Percentiles rank a stretch among this genome's conserved stretches.
Conservation (phyloP, 2,797 vertebrate genomes). For the Lagodon rhomboides region DNA sequence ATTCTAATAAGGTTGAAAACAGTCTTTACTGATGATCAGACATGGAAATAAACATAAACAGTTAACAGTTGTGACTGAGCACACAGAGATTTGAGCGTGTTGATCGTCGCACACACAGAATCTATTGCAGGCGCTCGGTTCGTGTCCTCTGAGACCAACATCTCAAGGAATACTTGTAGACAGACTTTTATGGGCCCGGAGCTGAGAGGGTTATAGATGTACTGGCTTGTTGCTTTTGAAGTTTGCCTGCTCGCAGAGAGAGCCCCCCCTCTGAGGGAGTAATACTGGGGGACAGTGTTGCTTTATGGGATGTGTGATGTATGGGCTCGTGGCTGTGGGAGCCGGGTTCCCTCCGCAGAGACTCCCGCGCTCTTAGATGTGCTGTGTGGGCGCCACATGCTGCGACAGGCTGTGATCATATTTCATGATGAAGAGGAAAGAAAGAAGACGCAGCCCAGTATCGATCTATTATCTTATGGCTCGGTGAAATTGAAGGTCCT, state of each 20-base stretch:
- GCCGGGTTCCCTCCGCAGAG: slow-evolving; percentile 26
- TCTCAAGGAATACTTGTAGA: slow-evolving; percentile 30
- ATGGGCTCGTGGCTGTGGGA: slow-evolving; percentile 45
- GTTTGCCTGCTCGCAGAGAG: slow-evolving; percentile 29
- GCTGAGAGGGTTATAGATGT: slow-evolving; percentile 50
- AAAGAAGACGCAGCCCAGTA: slow-evolving; percentile 27
- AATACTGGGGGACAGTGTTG: slow-evolving; percentile 50
- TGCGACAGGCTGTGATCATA: slow-evolving; percentile 59
- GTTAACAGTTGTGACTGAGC: not conserved
- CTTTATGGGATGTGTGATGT: slow-evolving; percentile 54
- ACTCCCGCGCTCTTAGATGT: slow-evolving; percentile 30
- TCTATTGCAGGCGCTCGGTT: not conserved
- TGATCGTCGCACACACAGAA: not conserved
- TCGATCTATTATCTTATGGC: slow-evolving; percentile 47
- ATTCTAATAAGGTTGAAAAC: too few relatives aligned
- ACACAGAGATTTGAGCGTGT: not conserved
- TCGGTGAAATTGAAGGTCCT: slow-evolving; percentile 35
- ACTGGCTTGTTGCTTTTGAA: slow-evolving; percentile 58
- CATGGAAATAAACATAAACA: not conserved
- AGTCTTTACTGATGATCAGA: not conserved
- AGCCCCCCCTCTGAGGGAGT: slow-evolving; percentile 25
- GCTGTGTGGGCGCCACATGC: slow-evolving; percentile 34
- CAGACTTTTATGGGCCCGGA: slow-evolving; percentile 19
- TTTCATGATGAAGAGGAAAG: slow-evolving; percentile 47
- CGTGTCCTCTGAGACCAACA: slow-evolving; percentile 18